A percentile compares a stretch with the other conserved stretches of the same genome.
These are phyloP conservation scores for Drosophila phalerata DNA, from an alignment of 2,888 invertebrate genomes.

Conservation along the genomic window DNA sequence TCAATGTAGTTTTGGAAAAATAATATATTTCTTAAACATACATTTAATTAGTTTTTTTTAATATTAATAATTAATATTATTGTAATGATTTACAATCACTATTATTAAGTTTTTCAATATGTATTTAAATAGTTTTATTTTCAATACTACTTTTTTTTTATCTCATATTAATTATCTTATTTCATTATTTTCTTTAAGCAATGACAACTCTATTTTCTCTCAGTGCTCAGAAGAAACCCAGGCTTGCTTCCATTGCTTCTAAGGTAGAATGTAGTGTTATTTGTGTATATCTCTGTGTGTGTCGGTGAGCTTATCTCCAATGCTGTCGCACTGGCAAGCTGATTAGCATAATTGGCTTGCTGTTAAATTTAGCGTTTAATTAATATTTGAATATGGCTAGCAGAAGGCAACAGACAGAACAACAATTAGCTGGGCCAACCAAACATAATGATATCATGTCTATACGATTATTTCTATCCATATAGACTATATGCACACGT, in stretches of 20 bases:
- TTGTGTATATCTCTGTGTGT: constrained; percentile 11
- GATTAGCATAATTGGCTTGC: constrained; percentile 79
- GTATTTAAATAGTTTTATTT: too few species aligned
- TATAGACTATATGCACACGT: constrained; percentile 1
- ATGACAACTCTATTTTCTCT: too few species aligned
- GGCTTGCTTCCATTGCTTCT: constrained; percentile 19
- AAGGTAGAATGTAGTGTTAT: constrained; percentile 4
- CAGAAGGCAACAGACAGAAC: constrained; percentile 24
- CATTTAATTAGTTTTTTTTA: too few species aligned
- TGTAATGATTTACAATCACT: too few species aligned
- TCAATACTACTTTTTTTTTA: too few species aligned
- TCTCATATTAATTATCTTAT: too few species aligned
- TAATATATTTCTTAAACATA: too few species aligned
- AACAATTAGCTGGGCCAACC: constrained; percentile 26
- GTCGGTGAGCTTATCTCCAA: constrained; percentile 45
- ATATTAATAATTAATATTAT: too few species aligned
- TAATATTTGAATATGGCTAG: constrained; percentile 67
- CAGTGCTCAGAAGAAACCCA: constrained; percentile 31
- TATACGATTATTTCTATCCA: neutral
- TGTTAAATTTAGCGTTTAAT: constrained; percentile 80
- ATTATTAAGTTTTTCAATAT: too few species aligned
- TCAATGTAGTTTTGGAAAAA: too few species aligned
- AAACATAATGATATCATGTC: constrained; percentile 19
- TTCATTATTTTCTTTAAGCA: too few species aligned
- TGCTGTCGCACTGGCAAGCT: constrained; percentile 35